Evolutionary conservation across 2,113 vertebrate species (phyloP).

Genomic region (Lagopus leucura): DNA sequence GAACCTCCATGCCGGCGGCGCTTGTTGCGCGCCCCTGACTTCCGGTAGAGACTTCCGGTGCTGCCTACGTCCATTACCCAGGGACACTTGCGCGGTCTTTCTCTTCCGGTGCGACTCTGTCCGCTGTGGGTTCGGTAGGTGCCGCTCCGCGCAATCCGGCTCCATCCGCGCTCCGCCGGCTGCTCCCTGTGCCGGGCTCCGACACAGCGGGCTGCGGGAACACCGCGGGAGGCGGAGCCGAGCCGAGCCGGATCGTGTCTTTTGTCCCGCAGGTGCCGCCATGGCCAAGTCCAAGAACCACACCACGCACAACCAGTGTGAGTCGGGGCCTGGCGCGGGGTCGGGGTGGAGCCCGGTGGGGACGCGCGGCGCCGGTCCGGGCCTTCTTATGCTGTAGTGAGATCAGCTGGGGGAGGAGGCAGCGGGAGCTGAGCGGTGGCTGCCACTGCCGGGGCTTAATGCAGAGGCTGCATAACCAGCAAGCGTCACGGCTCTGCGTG

Average conservation of each 20-base stretch:
- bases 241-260: background rate
- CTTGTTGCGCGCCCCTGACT: background rate
- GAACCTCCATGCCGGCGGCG: background rate
- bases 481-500: fast-evolving
- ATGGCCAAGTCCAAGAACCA: conserved; percentile 99
- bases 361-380: too few relatives aligned
- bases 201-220: too few relatives aligned
- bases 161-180: background rate
- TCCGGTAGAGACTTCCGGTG: background rate
- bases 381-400: too few relatives aligned
- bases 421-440: fast-evolving
- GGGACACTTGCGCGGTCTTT: fast-evolving
- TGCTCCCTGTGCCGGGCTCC: fast-evolving
- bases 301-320: conserved; percentile 98
- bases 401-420: too few relatives aligned
- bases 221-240: background rate
- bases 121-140: background rate
- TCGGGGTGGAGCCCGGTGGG: too few relatives aligned
- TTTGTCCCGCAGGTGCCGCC: conserved; percentile 52
- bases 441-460: fast-evolving
- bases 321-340: conserved; percentile 60
- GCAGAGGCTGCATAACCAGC: fast-evolving
- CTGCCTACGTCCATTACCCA: background rate
- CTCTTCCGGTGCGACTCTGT: background rate
- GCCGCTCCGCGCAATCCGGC: background rate